These are phyloP conservation scores for Promerops cafer DNA, from an alignment of 2,113 vertebrate species.

Conservation along the genomic window DNA sequence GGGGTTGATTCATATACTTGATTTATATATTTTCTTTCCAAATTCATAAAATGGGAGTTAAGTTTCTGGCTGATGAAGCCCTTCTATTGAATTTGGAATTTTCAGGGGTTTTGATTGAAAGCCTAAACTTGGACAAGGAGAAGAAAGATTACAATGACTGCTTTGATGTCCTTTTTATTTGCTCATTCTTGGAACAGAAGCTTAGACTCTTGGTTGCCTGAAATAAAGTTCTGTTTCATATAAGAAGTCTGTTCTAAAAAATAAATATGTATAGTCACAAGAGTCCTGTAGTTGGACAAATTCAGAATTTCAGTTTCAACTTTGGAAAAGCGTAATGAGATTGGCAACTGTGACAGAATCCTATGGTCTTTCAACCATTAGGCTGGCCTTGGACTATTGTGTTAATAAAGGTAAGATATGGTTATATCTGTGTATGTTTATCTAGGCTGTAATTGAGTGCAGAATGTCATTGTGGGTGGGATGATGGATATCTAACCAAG, in stretches of 20 bases:
- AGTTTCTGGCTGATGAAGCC: neutral
- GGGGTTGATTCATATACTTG: neutral
- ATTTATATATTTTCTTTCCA: neutral
- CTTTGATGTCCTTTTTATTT: neutral
- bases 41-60: neutral
- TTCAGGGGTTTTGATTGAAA: neutral
- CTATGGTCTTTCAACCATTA: fast-evolving
- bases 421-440: neutral
- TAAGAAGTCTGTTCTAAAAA: neutral
- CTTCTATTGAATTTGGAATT: neutral
- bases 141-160: neutral
- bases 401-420: neutral
- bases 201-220: neutral
- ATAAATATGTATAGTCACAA: neutral
- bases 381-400: neutral
- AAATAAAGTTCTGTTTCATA: neutral
- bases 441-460: neutral
- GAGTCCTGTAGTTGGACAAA: neutral
- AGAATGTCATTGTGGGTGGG: neutral
- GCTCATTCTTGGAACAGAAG: neutral
- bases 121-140: neutral
- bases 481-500: neutral
- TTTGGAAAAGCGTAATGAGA: neutral
- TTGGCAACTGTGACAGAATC: neutral
- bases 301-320: neutral